Base-by-base conservation (phyloP, 2,797 vertebrate species). In the Gallinago nigripennis region DNA sequence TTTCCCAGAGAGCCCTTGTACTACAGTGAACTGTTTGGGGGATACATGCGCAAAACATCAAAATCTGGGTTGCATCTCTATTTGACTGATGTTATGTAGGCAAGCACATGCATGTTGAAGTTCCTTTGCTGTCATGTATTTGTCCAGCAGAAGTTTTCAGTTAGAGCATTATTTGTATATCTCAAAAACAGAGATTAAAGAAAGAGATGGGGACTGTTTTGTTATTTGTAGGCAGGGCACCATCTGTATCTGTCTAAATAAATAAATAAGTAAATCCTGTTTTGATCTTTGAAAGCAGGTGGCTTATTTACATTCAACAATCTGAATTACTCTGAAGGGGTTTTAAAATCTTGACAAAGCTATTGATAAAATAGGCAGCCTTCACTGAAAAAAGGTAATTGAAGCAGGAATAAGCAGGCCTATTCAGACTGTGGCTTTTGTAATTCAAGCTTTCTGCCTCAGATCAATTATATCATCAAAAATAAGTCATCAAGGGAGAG, bases 321-420 rank as follows among this genome's bases (percentile, higher is more conserved):
- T 13, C 39, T 81, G 85, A 93, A 82, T 80, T 91, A 68, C 56
- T 86, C 48, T 33, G 35, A 61, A 60, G 61, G 76, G 13, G 8
- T 64, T 96, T 92, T 76, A 88, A 92, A 94, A 78, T 70, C 35
- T 88, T 90, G 77, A 95, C 86, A 94, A 83, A 95, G 43, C 71
- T 87, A 71, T 70, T 94, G 90, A 92, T 82, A 88, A 86, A 92
- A 82, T 41, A 84, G 41, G 41, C 81, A 95, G 46, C 54, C 43
- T 90, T 94, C 68, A 58, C 61, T 56, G 77, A 75, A 66, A 45
- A 86, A 87, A 90, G 24, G 66, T 78, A 92, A 92, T 72, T 94
- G 83, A 75, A 68, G 61, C 53, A 65, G 43, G 65, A 92, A 77
- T 80, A 83, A 96, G 54, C 39, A 69, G 46, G 24, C 28, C 41